These are phyloP conservation scores for Latheticus oryzae DNA, from an alignment of 2,888 invertebrate species.

Conservation along the genomic window DNA sequence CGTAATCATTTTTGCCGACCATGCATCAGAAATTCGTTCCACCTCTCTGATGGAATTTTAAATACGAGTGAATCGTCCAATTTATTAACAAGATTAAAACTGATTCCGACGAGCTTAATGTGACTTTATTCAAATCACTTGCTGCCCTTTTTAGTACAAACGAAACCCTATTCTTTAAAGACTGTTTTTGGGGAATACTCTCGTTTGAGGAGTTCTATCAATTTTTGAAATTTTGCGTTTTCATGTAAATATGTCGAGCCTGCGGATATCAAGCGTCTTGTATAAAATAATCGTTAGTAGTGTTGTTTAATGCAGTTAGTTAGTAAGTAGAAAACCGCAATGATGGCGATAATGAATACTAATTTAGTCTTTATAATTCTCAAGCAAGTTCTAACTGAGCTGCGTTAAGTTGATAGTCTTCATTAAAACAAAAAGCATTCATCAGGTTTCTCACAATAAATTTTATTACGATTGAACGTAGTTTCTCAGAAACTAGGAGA, in stretches of 20 bases:
- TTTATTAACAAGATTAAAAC: slow-evolving; percentile 37
- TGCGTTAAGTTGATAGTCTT: slow-evolving; percentile 39
- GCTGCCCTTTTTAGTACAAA: slow-evolving; percentile 2
- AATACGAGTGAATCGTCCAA: slow-evolving; percentile 35
- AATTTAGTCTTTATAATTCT: slow-evolving; percentile 40
- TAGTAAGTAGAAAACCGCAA: slow-evolving; percentile 34
- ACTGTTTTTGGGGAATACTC: background rate
- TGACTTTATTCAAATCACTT: slow-evolving; percentile 27
- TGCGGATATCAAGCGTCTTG: too few relatives aligned
- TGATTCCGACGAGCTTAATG: slow-evolving; percentile 24
- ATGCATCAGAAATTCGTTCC: slow-evolving; percentile 47
- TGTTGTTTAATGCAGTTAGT: slow-evolving; percentile 29
- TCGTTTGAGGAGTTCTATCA: background rate
- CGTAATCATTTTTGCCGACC: slow-evolving; percentile 58
- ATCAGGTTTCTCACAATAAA: slow-evolving; percentile 28
- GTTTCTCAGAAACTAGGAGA: slow-evolving; percentile 5
- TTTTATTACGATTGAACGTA: slow-evolving; percentile 21
- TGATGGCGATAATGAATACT: slow-evolving; percentile 38
- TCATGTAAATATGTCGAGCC: background rate
- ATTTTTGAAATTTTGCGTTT: background rate
- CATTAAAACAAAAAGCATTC: slow-evolving; percentile 36
- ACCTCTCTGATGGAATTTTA: slow-evolving; percentile 41
- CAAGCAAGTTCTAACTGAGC: slow-evolving; percentile 29
- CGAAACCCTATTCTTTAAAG: background rate
- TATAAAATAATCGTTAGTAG: slow-evolving; percentile 17